phyloP scores from a whole-genome alignment of 1,140 invertebrate species.

The Vanessa tameamea region DNA sequence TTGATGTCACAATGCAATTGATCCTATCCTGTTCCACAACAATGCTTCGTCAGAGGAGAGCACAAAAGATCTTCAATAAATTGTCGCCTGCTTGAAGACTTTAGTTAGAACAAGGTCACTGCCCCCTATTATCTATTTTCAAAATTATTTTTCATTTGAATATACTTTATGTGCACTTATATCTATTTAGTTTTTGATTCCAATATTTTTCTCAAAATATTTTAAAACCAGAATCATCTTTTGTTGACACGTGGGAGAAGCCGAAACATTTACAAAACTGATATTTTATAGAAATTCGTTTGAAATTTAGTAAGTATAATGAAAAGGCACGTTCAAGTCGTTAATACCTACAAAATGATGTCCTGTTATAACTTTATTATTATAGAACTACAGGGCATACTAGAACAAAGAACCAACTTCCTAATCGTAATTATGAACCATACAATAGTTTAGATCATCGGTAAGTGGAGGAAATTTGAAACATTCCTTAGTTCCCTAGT shows the following conservation, averaged over 20 bases:
- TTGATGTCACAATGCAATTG: slow-evolving; percentile 53
- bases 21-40: slow-evolving; percentile 27
- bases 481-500: no score
- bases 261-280: no score
- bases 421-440: background rate
- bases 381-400: background rate
- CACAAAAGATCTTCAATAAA: slow-evolving; percentile 35
- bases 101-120: slow-evolving; percentile 36
- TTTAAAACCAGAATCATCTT: no score
- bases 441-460: no score
- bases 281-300: no score
- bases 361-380: background rate
- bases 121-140: slow-evolving; percentile 25
- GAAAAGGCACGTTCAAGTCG: no score
- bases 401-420: background rate
- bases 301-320: no score
- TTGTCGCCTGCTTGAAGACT: slow-evolving; percentile 36
- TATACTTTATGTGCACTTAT: background rate
- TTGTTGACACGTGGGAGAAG: no score
- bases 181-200: background rate
- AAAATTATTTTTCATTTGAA: background rate
- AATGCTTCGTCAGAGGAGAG: slow-evolving; percentile 16
- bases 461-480: no score
- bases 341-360: no score
- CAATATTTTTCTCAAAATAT: no score